Percentiles rank a stretch among this genome's conserved stretches.
phyloP scores from a whole-genome alignment of 2,113 vertebrate species.

The Rhinogobius similis region DNA sequence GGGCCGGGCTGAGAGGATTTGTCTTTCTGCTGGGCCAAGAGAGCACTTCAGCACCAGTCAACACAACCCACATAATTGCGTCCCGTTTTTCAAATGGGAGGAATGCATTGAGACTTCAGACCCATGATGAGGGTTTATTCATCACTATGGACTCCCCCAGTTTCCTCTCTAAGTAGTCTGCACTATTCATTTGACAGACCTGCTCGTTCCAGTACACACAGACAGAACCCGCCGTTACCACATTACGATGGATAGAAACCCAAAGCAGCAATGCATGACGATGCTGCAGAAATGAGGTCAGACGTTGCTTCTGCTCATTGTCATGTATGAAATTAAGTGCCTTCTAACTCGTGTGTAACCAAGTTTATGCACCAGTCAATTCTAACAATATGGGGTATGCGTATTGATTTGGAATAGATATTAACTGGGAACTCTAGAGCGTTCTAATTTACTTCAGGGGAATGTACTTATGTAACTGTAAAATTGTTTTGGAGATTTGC shows the following conservation, averaged over 20 bases:
- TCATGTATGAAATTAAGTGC: conserved; percentile 24
- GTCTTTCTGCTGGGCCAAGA: neutral
- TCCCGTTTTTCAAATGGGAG: conserved; percentile 5
- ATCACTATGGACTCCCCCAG: conserved; percentile 18
- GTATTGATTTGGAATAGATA: neutral
- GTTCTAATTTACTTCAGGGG: no score
- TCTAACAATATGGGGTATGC: neutral
- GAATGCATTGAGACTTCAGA: conserved; percentile 21
- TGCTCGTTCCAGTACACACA: conserved; percentile 23
- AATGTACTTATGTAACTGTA: no score
- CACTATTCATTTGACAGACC: conserved; percentile 27
- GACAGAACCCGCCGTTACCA: conserved; percentile 17
- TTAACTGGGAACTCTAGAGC: no score
- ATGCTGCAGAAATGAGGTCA: conserved; percentile 5
- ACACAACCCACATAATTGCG: neutral
- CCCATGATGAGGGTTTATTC: conserved; percentile 21
- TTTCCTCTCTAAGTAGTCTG: conserved; percentile 8
- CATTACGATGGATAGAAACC: neutral
- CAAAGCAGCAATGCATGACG: conserved; percentile 1
- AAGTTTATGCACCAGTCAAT: neutral
- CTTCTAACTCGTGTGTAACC: conserved; percentile 11
- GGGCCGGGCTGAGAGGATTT: neutral
- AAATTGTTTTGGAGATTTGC: no score
- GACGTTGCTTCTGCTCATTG: conserved; percentile 16
- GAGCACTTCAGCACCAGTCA: conserved; percentile 4